These are phyloP conservation scores for Ptilorrhoa leucosticta DNA, from an alignment of 2,113 vertebrate genomes.

Conservation along the genomic window DNA sequence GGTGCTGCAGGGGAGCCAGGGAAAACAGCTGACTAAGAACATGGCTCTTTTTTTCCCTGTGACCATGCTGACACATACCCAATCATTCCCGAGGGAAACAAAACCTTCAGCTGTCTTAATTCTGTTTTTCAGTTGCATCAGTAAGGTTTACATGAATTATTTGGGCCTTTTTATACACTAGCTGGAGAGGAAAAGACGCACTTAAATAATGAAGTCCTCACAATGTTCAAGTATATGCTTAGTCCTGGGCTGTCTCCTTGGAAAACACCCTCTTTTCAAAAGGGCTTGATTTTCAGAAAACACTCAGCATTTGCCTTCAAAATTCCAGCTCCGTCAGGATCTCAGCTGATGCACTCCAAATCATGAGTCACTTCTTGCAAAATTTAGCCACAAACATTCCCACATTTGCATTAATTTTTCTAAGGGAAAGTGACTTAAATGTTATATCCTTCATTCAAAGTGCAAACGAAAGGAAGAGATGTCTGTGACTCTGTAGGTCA, in stretches of 20 bases:
- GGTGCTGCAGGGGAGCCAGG: neutral
- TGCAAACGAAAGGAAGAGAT: neutral
- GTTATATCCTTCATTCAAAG: neutral
- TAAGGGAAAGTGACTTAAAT: neutral
- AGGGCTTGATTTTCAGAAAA: constrained; percentile 20
- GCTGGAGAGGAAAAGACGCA: neutral
- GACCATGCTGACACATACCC: neutral
- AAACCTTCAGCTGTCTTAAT: neutral
- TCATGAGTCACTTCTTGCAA: neutral
- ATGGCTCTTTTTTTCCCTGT: neutral
- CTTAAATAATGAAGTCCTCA: neutral
- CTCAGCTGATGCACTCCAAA: neutral
- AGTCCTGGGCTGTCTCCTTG: neutral
- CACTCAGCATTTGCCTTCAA: neutral
- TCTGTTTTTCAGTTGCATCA: neutral
- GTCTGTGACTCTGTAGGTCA: neutral
- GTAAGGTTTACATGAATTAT: neutral
- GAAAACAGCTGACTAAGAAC: neutral
- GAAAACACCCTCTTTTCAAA: neutral
- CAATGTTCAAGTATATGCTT: neutral
- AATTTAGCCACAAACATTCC: neutral
- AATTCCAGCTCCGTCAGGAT: neutral
- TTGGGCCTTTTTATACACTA: neutral
- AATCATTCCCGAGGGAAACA: neutral
- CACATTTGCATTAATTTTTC: neutral